Base-by-base conservation (phyloP, 2,888 invertebrate species). In the Trichopria drosophilae region DNA sequence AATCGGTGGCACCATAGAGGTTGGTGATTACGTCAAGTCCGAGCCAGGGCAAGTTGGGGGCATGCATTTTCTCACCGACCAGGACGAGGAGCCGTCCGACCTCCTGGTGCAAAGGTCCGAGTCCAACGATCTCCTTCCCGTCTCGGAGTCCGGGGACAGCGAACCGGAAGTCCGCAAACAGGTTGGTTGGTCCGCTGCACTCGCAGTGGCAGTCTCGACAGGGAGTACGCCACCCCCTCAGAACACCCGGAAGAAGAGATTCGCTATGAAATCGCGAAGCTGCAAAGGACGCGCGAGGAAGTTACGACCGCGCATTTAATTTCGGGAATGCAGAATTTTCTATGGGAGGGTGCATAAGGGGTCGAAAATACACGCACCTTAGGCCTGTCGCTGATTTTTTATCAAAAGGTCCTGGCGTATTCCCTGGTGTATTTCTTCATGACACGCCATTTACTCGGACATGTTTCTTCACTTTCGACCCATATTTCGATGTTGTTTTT, bases 161-260 rank as follows among this genome's bases (percentile, higher is more conserved):
- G 74, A 75, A 41, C 73, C 72, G 22, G 75, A 75, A 57, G 67
- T 72, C 50, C 63, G 68, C 60, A 75, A 75, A 66, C 74, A 73
- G 73, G 75, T 75, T 73, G 69, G 75, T 75, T 65, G 63, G 63
- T 57, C 62, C 22, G 51, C 56, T 29, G 50, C 60, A 65, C 56
- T 60, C 22, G 57, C 48, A n/a, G n/a, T n/a, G n/a, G n/a, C n/a
- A 46, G 54, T 52, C 50, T 45, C 43, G 52, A 61, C 37, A 60
- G 64, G 47, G 55, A 60, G 31, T 56, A 59, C 54, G 41, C 62
- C 60, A 51, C 59, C 57, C 46, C 58, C 51, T 48, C 35, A 50
- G 28, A 53, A 36, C 51, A 46, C 29, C 59, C 54, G 44, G 69
- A 75, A 49, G 58, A 66, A 46, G 57, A 59, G 47, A 34, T 53